A percentile compares a stretch with the other conserved stretches of the same genome.
Conservation (phyloP, 1,140 invertebrate species). For the Sarcophaga peregrina region DNA sequence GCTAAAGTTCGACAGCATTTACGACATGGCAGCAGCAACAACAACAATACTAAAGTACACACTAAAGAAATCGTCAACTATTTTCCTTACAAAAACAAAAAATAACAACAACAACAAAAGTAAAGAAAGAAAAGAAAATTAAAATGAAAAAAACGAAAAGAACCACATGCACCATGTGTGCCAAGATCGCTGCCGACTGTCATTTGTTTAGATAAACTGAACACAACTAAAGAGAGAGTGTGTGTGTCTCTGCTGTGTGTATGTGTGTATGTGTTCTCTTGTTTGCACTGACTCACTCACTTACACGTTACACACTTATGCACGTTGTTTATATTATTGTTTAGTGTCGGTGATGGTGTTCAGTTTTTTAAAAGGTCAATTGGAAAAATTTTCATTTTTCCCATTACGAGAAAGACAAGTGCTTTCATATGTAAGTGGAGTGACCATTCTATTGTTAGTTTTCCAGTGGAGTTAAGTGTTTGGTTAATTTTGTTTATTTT, state of each 20-base stretch:
- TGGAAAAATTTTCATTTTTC: slow-evolving; percentile 2
- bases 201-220: slow-evolving; percentile 40
- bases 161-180: slow-evolving; percentile 63
- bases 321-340: neutral
- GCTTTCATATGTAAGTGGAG: no score
- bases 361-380: neutral
- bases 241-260: neutral
- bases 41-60: neutral
- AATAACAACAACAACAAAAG: slow-evolving; percentile 8
- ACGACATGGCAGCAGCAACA: neutral
- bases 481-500: no score
- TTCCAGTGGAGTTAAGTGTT: no score
- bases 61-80: slow-evolving; percentile 38
- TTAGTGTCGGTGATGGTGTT: neutral
- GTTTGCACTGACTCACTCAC: neutral
- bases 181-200: slow-evolving; percentile 42
- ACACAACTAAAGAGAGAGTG: neutral
- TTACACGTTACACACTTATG: slow-evolving; percentile 6
- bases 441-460: no score
- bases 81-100: slow-evolving; percentile 36
- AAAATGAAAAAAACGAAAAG: slow-evolving; percentile 20
- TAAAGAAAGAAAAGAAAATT: neutral
- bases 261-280: neutral
- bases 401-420: neutral
- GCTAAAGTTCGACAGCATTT: slow-evolving; percentile 43